Percentiles rank a stretch among this genome's conserved stretches.
Conservation (phyloP, 2,113 vertebrate genomes). For the Cygnus buccinator region DNA sequence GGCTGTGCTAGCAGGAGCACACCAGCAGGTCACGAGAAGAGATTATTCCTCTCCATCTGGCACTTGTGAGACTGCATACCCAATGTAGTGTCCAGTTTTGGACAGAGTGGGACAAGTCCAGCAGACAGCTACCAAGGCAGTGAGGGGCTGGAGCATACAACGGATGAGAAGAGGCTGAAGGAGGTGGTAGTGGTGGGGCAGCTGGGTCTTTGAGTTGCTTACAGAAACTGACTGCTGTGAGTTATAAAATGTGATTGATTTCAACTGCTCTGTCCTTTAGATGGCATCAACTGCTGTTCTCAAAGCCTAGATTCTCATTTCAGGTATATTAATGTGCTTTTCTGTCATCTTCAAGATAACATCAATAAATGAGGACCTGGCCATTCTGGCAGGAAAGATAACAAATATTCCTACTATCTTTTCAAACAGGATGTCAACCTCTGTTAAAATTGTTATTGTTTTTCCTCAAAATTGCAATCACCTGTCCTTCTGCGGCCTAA, state of each 20-base stretch:
- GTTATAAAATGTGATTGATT: conserved; percentile 37
- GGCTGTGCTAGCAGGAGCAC: not conserved
- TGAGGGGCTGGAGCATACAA: not conserved
- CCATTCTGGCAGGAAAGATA: conserved; percentile 40
- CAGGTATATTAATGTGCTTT: conserved; percentile 31
- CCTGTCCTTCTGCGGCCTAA: not conserved
- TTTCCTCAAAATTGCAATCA: conserved; percentile 22
- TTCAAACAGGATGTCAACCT: conserved; percentile 17
- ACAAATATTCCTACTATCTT: conserved; percentile 8
- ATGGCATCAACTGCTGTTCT: not conserved
- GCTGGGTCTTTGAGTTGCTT: not conserved
- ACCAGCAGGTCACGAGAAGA: not conserved
- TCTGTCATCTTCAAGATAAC: conserved; percentile 45
- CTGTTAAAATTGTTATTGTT: conserved; percentile 16
- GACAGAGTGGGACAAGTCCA: not conserved
- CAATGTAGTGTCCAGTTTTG: not conserved
- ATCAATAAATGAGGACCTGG: conserved; percentile 38
- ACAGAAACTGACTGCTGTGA: not conserved
- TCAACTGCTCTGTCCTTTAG: conserved; percentile 9
- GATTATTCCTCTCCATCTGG: not conserved
- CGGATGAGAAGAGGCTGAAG: not conserved
- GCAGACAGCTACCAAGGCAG: not conserved
- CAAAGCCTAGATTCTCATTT: conserved; percentile 43
- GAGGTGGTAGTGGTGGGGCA: not conserved
- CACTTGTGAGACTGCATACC: not conserved